Base-by-base conservation (phyloP, 2,113 vertebrate genomes). In the Neopipo cinnamomea region DNA sequence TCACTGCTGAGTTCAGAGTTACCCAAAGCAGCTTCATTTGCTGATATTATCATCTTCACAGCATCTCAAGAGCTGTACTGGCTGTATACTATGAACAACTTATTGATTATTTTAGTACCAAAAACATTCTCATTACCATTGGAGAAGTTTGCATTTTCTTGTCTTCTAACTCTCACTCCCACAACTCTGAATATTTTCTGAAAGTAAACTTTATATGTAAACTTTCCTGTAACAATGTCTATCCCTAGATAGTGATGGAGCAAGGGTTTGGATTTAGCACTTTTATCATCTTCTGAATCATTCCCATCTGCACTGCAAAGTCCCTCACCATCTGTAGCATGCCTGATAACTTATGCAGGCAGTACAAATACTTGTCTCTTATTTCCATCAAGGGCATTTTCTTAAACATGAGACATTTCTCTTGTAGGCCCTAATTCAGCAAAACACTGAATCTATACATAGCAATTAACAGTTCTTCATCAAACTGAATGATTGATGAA, bases 281-380 rank as follows among this genome's bases (percentile, higher is more conserved):
- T 94, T 91, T 61, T 87, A 92, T 94, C 80, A 94, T 89, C 50
- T 92, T 91, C 91, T 96, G 93, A 96, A 95, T 96, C 87, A 89
- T 94, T 93, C 91, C 87, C 93, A 94, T 93, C 89, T 95, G 95
- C 91, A 93, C 67, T 84, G 68, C 80, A 94, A 96, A 95, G 91
- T 95, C 93, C 89, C 93, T 95, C 56, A 92, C 96, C 91, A 93
- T 95, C 95, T 95, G 93, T 84, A 97, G 73, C 41, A 23, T 91
- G 56, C 86, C 53, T 91, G 80, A 75, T 91, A 95, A 81, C 52
- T 92, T 92, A 87, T 61, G 61, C 70, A 87, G 87, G 93, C 81
- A 87, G 59, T 87, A 94, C 56, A 84, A 87, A 85, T 92, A 94
- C 63, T 91, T 58, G 12, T n/a, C 41, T 72, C 65, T 74, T 71